Conservation (phyloP, 2,888 invertebrate species). For the Lepeophtheirus nordmannii region DNA sequence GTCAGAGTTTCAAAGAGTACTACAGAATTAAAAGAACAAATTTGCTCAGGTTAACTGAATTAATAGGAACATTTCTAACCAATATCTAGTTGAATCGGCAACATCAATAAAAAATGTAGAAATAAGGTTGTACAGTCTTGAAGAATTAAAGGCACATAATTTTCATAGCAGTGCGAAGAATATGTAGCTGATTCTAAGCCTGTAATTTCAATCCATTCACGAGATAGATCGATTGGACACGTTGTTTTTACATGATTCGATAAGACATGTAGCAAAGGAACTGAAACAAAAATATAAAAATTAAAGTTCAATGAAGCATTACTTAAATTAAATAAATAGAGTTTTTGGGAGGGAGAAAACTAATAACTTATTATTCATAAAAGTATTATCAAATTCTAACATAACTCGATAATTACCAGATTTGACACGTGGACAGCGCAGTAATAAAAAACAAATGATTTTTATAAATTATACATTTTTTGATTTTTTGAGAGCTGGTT, state of each 20-base stretch:
- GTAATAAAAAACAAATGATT: too few species aligned
- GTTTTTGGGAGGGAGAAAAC: too few species aligned
- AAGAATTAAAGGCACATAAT: conserved; percentile 64
- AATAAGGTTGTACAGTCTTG: conserved; percentile 71
- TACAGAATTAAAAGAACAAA: too few species aligned
- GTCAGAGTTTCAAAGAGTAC: conserved; percentile 59
- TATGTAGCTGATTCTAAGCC: not conserved
- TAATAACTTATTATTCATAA: too few species aligned
- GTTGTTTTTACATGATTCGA: conserved; percentile 67
- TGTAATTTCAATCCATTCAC: conserved; percentile 29
- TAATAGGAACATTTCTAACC: conserved; percentile 42
- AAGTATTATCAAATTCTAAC: too few species aligned
- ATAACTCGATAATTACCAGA: too few species aligned
- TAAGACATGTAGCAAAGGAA: conserved; percentile 71
- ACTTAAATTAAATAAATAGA: too few species aligned
- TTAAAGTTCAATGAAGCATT: not conserved
- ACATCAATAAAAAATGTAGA: conserved; percentile 65
- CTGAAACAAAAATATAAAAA: conserved; percentile 39
- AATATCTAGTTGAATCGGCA: conserved; percentile 68
- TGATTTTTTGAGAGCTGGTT: too few species aligned
- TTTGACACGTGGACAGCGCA: too few species aligned
- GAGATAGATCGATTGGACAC: conserved; percentile 35
- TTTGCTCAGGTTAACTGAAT: too few species aligned
- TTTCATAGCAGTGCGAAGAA: conserved; percentile 4
- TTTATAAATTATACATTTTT: too few species aligned